A percentile compares a stretch with the other conserved stretches of the same genome.
phyloP scores from a whole-genome alignment of 2,113 vertebrate genomes.

The Sarotherodon lohbergeri region DNA sequence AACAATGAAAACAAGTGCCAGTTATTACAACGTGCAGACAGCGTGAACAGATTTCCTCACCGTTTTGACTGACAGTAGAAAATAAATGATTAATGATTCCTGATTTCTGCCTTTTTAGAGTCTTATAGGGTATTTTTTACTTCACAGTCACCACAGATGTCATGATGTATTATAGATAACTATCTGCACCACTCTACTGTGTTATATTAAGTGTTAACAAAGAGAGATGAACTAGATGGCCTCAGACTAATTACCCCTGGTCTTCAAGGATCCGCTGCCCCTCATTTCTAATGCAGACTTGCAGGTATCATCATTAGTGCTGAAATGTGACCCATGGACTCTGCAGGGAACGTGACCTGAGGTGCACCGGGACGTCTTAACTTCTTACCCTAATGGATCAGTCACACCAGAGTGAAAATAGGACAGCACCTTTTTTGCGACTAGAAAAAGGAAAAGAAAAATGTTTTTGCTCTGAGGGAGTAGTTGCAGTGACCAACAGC shows the following conservation, averaged over 20 bases:
- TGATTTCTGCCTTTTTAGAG: not conserved
- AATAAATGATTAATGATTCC: not conserved
- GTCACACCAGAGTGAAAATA: not conserved
- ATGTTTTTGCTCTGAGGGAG: not conserved
- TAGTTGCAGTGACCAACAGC: not conserved
- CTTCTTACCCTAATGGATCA: not conserved
- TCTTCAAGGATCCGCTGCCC: not conserved
- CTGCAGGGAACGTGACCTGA: not conserved
- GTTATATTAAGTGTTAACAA: not conserved
- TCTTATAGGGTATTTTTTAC: accelerated
- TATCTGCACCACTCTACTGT: not conserved
- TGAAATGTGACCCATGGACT: not conserved
- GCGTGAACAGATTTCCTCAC: accelerated
- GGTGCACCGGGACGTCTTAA: not conserved
- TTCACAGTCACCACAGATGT: not conserved
- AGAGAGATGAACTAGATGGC: not conserved
- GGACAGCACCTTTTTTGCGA: not conserved
- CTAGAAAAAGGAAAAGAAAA: not conserved
- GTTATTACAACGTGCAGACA: not conserved
- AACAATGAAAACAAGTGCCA: not conserved
- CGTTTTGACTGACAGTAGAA: not conserved
- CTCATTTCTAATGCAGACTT: not conserved
- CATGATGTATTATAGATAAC: not conserved
- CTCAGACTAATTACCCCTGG: not conserved
- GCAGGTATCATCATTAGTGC: not conserved